Base-by-base conservation (phyloP, 2,888 invertebrate genomes). In the Alentia gelatinosa region DNA sequence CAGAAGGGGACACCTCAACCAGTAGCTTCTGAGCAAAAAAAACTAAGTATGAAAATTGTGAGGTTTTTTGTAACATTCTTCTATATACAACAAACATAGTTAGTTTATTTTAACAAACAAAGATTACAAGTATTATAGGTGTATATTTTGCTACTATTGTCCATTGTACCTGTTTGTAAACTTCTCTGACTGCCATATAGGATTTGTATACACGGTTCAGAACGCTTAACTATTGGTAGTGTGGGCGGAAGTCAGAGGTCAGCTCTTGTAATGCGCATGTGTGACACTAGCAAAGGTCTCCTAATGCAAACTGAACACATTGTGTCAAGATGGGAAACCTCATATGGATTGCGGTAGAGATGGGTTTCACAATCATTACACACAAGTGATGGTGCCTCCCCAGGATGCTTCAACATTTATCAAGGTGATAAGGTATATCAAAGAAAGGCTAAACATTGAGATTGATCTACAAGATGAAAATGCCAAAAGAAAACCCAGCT, bases 141-240 rank as follows among this genome's bases (percentile, higher is more conserved):
- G 86, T 86, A 42, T 86, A 86, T 86, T 86, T 86, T 86, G 86
- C 86, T 86, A 86, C 86, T 86, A 42, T 86, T 42, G 86, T 47
- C 50, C 47, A 86, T 86, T 86, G 86, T 86, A 79, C 35, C 79
- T 79, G 79, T 79, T 79, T 79, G 79, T 79, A 79, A 79, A 30
- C 1, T 39, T 79, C 79, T 79, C 79, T 39, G 79, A 79, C 39
- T 79, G 79, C 79, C 79, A 79, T 35, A 79, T 79, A 79, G 23
- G 35, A 39, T 79, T 35, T 79, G 39, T 79, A 39, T 79, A 39
- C 26, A 26, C n/a, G 63, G 47, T 19, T 47, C 47, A 30, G 5
- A 68, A 68, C 30, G 68, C 68, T 68, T 68, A 30, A 30, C 26
- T 12, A 68, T 3, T 68, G 26, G 68, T 68, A 56, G n/a, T n/a